Evolutionary conservation across 2,113 vertebrate species (phyloP).

Genomic region (Vulpes vulpes): DNA sequence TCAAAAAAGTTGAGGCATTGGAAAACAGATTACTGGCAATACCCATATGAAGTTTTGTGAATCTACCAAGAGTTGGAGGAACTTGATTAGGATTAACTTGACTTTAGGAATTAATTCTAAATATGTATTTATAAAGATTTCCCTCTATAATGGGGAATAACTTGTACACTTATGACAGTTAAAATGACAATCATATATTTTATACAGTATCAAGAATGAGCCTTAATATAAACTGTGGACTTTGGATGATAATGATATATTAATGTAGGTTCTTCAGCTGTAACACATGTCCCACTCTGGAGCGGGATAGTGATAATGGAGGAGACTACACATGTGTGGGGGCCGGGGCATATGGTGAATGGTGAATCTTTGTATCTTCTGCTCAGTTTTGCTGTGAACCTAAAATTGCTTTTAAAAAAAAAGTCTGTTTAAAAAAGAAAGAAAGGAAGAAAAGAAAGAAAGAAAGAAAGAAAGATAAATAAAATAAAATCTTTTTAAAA

Average conservation of each 20-base stretch:
- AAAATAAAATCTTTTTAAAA: neutral
- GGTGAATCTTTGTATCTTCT: neutral
- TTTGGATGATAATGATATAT: neutral
- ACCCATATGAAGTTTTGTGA: neutral
- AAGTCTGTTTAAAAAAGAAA: neutral
- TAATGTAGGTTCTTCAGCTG: neutral
- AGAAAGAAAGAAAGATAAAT: no score
- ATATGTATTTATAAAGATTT: neutral
- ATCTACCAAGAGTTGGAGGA: neutral
- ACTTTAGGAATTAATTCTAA: constrained; percentile 23
- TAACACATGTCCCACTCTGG: neutral
- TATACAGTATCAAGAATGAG: neutral
- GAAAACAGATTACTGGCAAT: neutral
- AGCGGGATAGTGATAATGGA: no score
- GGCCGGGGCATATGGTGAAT: neutral
- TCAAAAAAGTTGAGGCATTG: neutral
- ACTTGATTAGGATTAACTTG: constrained; percentile 16
- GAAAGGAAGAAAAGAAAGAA: no score
- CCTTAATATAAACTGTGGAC: neutral
- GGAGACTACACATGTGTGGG: no score
- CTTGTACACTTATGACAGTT: neutral
- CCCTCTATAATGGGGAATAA: neutral
- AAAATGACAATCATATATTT: neutral
- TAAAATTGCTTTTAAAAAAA: neutral
- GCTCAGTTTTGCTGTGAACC: neutral